Evolutionary conservation across 2,113 vertebrate species (phyloP).

Genomic region (Nematolebias whitei): DNA sequence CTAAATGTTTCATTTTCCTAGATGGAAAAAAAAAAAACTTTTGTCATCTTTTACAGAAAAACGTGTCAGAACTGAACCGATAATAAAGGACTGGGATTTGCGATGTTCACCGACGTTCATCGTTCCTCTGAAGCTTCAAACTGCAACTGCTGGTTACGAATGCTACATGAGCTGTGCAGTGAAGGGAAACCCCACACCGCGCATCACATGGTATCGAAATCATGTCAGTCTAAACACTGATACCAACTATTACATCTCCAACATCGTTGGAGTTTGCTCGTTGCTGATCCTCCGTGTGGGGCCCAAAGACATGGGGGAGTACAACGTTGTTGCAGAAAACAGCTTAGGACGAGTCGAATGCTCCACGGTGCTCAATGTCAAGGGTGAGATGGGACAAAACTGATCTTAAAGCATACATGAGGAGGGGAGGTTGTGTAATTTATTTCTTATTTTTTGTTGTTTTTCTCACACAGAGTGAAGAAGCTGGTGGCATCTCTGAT

Average conservation of each 20-base stretch:
- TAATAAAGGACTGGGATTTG: slow-evolving; percentile 69
- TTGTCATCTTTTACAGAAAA: slow-evolving; percentile 66
- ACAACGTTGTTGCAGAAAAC: slow-evolving; percentile 82
- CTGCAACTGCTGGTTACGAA: slow-evolving; percentile 82
- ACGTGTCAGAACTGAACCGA: slow-evolving; percentile 59
- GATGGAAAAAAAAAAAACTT: not conserved
- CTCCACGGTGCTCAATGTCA: slow-evolving; percentile 81
- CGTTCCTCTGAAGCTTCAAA: slow-evolving; percentile 81
- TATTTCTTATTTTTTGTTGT: slow-evolving; percentile 15
- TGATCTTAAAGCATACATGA: too few species aligned
- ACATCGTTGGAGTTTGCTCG: slow-evolving; percentile 88
- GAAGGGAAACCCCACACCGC: slow-evolving; percentile 82
- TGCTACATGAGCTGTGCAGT: slow-evolving; percentile 90
- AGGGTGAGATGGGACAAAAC: slow-evolving; percentile 77
- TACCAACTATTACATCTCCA: slow-evolving; percentile 77
- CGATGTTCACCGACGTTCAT: slow-evolving; percentile 81
- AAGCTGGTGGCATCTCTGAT: not conserved
- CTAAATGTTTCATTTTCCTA: not conserved
- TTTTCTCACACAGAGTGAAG: slow-evolving; percentile 66
- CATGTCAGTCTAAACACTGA: slow-evolving; percentile 78
- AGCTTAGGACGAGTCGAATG: slow-evolving; percentile 76
- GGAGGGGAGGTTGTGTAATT: too few species aligned
- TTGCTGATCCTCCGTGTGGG: slow-evolving; percentile 82
- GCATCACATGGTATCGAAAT: slow-evolving; percentile 86
- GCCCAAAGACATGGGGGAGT: slow-evolving; percentile 82